phyloP scores from a whole-genome alignment of 2,797 vertebrate genomes.

The Gephyroberyx darwinii region DNA sequence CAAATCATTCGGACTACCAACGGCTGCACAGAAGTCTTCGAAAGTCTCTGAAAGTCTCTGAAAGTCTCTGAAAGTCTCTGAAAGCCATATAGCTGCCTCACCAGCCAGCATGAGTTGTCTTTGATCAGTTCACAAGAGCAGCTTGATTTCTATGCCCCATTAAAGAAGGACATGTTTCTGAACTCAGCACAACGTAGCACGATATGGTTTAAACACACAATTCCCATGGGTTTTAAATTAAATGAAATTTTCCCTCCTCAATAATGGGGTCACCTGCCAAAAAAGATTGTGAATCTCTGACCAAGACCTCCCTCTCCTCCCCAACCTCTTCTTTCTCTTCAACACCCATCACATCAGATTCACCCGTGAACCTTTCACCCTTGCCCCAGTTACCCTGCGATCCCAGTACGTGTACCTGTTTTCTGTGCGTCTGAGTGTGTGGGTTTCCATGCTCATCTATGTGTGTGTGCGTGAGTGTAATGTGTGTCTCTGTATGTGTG shows the following conservation, averaged over 20 bases:
- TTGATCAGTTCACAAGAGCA: no score
- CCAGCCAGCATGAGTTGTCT: no score
- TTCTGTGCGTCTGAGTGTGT: conserved; percentile 11
- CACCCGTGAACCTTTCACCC: conserved; percentile 68
- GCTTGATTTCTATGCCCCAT: no score
- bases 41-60: no score
- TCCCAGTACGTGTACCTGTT: conserved; percentile 13
- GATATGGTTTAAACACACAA: neutral
- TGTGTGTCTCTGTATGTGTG: conserved; percentile 20
- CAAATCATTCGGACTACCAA: no score
- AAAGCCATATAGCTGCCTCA: no score
- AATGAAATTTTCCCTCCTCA: conserved; percentile 7
- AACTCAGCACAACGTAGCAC: no score
- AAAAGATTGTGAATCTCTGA: neutral
- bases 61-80: no score
- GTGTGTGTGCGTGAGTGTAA: conserved; percentile 17
- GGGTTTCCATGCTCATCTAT: neutral
- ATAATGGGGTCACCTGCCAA: neutral
- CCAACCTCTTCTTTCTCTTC: no score
- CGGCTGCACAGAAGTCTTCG: no score
- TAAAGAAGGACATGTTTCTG: neutral
- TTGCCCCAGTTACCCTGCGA: conserved; percentile 54
- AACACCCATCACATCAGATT: neutral
- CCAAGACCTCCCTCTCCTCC: neutral
- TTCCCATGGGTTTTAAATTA: neutral